Evolutionary conservation across 2,888 invertebrate species (phyloP).

Genomic region (Campoplex capitator): DNA sequence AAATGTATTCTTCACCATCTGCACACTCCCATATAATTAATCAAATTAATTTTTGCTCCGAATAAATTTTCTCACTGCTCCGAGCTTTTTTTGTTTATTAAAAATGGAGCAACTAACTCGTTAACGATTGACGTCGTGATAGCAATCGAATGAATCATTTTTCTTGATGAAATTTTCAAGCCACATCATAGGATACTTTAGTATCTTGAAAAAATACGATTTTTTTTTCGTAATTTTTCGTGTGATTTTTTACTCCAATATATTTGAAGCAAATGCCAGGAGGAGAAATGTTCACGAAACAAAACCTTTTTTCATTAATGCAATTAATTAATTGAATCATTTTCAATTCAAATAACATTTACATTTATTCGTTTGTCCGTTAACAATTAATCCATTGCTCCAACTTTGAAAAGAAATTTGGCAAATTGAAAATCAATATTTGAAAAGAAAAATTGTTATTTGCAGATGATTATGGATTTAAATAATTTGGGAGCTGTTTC

Average conservation of each 20-base stretch:
- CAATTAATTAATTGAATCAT: neutral
- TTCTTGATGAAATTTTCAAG: neutral
- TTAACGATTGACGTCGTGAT: too few relatives aligned
- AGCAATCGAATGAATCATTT: neutral
- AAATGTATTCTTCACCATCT: conserved; percentile 31
- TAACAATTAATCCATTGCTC: neutral
- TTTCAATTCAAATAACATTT: neutral
- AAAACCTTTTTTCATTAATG: neutral
- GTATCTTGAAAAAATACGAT: neutral
- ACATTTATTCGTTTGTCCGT: neutral
- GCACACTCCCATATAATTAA: conserved; percentile 1
- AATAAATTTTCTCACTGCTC: neutral
- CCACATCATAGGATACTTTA: neutral
- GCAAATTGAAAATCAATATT: neutral
- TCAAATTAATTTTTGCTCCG: neutral
- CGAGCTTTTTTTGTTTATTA: neutral
- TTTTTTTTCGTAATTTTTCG: too few relatives aligned
- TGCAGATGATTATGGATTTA: conserved; percentile 96
- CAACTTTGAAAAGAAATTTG: neutral
- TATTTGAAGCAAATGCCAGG: neutral
- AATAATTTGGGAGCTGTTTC: conserved; percentile 93
- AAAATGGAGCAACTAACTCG: neutral
- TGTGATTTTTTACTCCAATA: neutral
- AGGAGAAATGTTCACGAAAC: neutral
- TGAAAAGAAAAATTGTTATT: neutral